A percentile compares a stretch with the other conserved stretches of the same genome.
These are phyloP conservation scores for Phylloscopus whistleri DNA, from an alignment of 2,113 vertebrate species.

Conservation along the genomic window DNA sequence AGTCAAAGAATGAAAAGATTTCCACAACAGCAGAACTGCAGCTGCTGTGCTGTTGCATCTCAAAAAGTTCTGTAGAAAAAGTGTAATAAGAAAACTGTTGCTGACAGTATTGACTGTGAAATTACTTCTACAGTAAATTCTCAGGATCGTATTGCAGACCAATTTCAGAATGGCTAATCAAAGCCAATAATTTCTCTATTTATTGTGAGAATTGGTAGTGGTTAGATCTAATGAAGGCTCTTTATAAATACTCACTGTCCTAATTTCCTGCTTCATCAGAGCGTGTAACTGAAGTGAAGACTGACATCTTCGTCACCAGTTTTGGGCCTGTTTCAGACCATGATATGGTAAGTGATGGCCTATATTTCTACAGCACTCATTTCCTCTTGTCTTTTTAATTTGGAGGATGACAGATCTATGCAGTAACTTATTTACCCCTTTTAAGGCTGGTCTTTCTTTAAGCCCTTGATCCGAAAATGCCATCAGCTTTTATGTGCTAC, in stretches of 20 bases:
- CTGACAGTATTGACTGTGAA: constrained; percentile 66
- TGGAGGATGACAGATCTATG: background rate
- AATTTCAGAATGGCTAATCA: constrained; percentile 73
- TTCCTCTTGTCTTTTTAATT: constrained; percentile 20
- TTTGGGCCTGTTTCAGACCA: constrained; percentile 98
- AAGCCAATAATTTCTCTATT: constrained; percentile 70
- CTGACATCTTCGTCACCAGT: constrained; percentile 99
- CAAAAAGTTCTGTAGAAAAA: background rate
- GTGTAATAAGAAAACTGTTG: background rate
- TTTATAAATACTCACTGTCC: constrained; percentile 84
- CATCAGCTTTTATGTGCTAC: background rate
- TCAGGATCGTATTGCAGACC: constrained; percentile 28
- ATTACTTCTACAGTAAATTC: constrained; percentile 66
- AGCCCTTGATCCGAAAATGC: background rate
- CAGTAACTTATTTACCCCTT: background rate
- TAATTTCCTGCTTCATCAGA: constrained; percentile 96
- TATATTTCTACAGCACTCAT: background rate
- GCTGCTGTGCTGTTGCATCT: background rate
- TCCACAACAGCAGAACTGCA: background rate
- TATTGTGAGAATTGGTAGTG: constrained; percentile 71
- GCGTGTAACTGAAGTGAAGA: constrained; percentile 99
- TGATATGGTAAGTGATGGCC: constrained; percentile 89
- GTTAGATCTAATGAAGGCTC: constrained; percentile 75
- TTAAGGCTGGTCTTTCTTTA: background rate
- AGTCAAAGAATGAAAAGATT: background rate